Evolutionary conservation across 1,140 invertebrate genomes (phyloP).

Genomic region (Brachionus manjavacas): DNA sequence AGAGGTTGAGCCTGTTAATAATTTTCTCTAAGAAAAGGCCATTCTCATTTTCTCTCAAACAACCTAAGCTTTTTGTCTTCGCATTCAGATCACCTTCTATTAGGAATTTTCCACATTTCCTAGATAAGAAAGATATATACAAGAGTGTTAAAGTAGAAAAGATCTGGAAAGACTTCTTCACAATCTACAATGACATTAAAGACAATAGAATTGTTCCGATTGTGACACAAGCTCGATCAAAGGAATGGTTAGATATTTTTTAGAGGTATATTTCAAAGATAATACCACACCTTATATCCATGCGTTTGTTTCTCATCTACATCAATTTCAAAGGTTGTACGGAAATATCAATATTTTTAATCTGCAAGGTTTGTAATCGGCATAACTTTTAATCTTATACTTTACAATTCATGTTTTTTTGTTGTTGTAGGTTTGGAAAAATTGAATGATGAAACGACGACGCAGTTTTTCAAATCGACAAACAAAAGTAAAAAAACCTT

Average conservation of each 20-base stretch:
- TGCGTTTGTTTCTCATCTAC: background rate
- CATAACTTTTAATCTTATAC: background rate
- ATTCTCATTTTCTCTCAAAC: too few relatives aligned
- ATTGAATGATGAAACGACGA: background rate
- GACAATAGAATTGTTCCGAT: background rate
- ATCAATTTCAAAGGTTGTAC: background rate
- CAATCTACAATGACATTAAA: background rate
- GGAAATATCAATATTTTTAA: conserved; percentile 1
- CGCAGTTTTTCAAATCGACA: background rate
- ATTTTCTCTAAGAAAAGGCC: too few relatives aligned
- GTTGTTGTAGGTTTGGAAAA: too few relatives aligned
- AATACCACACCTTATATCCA: background rate
- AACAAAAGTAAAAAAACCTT: background rate
- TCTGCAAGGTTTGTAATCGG: background rate
- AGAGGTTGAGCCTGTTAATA: too few relatives aligned
- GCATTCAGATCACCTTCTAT: too few relatives aligned
- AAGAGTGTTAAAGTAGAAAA: background rate
- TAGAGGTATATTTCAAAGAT: background rate
- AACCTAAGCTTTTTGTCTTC: too few relatives aligned
- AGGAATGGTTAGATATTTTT: too few relatives aligned
- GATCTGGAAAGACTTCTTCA: background rate
- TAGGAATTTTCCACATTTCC: too few relatives aligned
- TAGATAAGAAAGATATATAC: background rate
- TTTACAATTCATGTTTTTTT: background rate
- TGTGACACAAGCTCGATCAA: background rate